A percentile compares a stretch with the other conserved stretches of the same genome.
Conservation (phyloP, 2,113 vertebrate species). For the Brachyhypopomus gauderio region DNA sequence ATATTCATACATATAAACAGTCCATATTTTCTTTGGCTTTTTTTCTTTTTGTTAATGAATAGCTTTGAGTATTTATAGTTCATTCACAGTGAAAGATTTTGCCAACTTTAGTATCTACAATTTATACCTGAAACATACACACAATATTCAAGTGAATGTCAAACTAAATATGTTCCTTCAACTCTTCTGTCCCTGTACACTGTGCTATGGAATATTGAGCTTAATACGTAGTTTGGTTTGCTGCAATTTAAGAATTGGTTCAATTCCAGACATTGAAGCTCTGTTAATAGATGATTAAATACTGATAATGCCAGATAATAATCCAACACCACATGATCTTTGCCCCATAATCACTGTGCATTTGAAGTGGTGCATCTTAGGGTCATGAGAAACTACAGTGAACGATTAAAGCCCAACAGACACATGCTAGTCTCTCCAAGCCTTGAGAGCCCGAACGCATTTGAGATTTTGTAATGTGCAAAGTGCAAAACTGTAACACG, state of each 20-base stretch:
- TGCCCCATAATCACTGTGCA: background rate
- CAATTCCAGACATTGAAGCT: background rate
- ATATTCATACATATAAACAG: background rate
- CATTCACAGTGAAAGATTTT: constrained; percentile 9
- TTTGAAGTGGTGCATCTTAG: background rate
- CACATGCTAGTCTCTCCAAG: background rate
- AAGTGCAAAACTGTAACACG: constrained; percentile 57
- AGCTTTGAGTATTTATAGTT: background rate
- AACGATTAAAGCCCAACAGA: background rate
- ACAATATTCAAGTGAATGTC: background rate
- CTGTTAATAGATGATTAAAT: background rate
- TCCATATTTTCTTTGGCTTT: background rate
- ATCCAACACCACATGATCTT: background rate
- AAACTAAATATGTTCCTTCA: too few species aligned
- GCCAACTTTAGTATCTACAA: background rate
- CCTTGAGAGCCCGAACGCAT: background rate
- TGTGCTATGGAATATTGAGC: background rate
- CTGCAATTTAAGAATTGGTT: background rate
- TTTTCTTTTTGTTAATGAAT: background rate
- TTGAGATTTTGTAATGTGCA: constrained; percentile 45
- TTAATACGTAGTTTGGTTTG: background rate
- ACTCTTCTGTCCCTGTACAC: background rate
- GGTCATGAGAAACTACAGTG: too few species aligned
- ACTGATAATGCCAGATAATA: background rate
- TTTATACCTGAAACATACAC: background rate